Evolutionary conservation across 2,113 vertebrate genomes (phyloP), one percentile per base, ranked within the genome.

Genomic region (Fukomys damarensis): DNA sequence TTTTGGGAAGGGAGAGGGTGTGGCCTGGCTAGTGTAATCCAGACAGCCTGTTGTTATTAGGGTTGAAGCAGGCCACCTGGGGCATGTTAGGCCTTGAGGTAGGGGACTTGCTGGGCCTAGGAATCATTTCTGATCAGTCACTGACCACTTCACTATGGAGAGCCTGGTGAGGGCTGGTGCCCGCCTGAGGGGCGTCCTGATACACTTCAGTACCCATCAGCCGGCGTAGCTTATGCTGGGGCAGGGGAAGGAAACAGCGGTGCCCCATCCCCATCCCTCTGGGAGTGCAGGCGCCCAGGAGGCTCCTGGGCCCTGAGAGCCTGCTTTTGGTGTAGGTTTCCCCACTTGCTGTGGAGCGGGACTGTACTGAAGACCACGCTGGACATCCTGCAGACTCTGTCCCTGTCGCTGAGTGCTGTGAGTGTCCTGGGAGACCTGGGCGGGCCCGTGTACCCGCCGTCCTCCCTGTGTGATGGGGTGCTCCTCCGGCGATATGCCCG

Each of bases 351-450:
- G 12, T 99, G 99, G 99, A 99, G 99, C 9, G 99, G 99, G 66
- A 99, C 99, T 0, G 99, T 99, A 56, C 97, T 99, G 97, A 99
- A 99, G 98, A 99, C 99, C 91, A 99, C 99, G 99, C 89, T 99
- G 97, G 99, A 99, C 98, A 99, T 99, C 98, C 98, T 99, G 84
- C 99, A 99, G 98, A 99, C 99, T 0, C 98, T 99, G 76, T 99
- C 99, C 3, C 98, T 99, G 43, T 99, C 99, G 0, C 98, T 99
- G 58, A 99, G 99, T 30, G 99, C 99, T 13, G 99, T 99, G 98
- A 98, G 99, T 99, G 58, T 83, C 19, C 79, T 19, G 28, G 17
- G 41, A 41, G 46, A 70, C 41, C 13, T 43, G 28, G 14, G 46
- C n/a, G 52, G 9, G 26, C 63, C 66, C 5, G 5, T n/a, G 30